Evolutionary conservation across 2,113 vertebrate genomes (phyloP).

Genomic region (Drymodes brunneopygia): DNA sequence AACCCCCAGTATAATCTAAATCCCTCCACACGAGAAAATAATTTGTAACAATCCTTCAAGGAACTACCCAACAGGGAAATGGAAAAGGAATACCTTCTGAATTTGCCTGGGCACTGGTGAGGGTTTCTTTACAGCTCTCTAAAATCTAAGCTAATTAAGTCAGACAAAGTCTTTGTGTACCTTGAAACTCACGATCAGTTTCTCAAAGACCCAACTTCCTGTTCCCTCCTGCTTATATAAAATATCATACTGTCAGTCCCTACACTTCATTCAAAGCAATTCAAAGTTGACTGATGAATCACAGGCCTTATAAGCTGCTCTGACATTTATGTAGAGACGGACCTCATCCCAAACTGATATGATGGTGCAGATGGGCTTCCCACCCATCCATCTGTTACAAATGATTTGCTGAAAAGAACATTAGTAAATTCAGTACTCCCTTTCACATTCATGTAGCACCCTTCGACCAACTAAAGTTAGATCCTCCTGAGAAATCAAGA

Average conservation of each 20-base stretch:
- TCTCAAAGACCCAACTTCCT: background rate
- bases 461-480: background rate
- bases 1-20: background rate
- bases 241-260: background rate
- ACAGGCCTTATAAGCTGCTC: conserved; percentile 39
- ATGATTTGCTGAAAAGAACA: background rate
- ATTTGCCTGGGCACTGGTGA: background rate
- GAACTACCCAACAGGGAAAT: background rate
- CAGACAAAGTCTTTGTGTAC: background rate
- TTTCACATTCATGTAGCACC: background rate
- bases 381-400: conserved; percentile 55
- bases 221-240: conserved; percentile 11
- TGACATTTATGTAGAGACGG: conserved; percentile 39
- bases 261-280: conserved; percentile 42
- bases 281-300: conserved; percentile 45
- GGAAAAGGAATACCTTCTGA: background rate
- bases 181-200: background rate
- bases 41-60: background rate
- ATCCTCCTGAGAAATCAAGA: background rate
- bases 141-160: background rate
- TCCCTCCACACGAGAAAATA: background rate
- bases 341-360: conserved; percentile 29
- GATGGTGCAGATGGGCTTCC: conserved; percentile 56
- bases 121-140: background rate
- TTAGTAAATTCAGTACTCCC: conserved; percentile 8